Base-by-base conservation (phyloP, 1,140 invertebrate genomes). In the Pararge aegeria region DNA sequence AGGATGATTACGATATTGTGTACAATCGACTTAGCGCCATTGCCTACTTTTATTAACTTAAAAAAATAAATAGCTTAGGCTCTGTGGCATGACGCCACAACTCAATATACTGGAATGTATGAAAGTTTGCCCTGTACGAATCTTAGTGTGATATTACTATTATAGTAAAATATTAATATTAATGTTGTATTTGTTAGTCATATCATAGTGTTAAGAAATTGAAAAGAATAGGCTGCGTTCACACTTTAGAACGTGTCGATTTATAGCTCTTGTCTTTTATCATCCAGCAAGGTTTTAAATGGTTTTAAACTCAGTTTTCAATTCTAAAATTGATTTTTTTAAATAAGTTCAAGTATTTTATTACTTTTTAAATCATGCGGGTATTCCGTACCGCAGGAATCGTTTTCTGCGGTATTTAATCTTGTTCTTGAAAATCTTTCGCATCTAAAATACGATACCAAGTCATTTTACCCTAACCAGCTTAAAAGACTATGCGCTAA, bases 171-270 rank as follows among this genome's bases (percentile, higher is more conserved):
- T 4, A 24, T 37, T 37, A 42, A 42, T 27, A 29, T 49, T 52
- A 18, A 55, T 55, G 40, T 55, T 55, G 46, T 62, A 61, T 42
- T 57, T 68, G 64, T 71, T 73, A 75, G 70, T 73, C 78, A 80
- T 80, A 80, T 80, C 78, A 78, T 80, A 78, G 61, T 38, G 44
- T 15, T 48, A 29, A 46, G 24, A 30, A 51, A 48, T 29, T 6
- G 16, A 55, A 34, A 37, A 37, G 16, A 38, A 57, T 37, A 49
- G 37, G 19, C 46, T 34, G 49, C 29, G 55, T 57, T 57, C 38
- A 57, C 46, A 50, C 30, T 34, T 24, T 24, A 7, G 7, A 24
- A 24, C 24, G 24, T 24, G 30, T 34, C 30, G 30, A 10, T 4
- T 9, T 27, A 3, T 12, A 34, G 30, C 1, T 7, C 30, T 34